Evolutionary conservation across 2,113 vertebrate species (phyloP).

Genomic region (Chaetodon auriga): DNA sequence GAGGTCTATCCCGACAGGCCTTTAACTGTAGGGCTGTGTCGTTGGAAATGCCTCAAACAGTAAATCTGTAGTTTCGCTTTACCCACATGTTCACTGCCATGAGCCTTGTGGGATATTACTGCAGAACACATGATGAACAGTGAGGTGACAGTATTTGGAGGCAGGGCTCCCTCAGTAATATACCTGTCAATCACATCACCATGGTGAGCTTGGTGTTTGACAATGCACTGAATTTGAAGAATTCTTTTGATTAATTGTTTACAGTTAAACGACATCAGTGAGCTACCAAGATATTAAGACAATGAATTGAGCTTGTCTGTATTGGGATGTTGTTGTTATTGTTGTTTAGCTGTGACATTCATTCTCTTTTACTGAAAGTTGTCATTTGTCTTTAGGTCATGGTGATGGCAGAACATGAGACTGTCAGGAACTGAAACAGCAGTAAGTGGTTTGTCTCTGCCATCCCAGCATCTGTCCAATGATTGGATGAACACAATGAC

Average conservation of each 20-base stretch:
- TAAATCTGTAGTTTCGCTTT: slow-evolving; percentile 86
- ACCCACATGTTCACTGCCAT: slow-evolving; percentile 80
- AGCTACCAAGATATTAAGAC: too few species aligned
- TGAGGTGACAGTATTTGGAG: too few species aligned
- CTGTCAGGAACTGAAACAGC: background rate
- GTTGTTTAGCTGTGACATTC: too few species aligned
- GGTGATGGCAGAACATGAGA: background rate
- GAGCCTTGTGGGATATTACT: slow-evolving; percentile 85
- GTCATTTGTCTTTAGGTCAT: background rate
- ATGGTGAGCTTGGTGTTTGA: too few species aligned
- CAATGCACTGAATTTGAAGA: too few species aligned
- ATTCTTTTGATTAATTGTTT: too few species aligned
- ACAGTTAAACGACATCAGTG: too few species aligned
- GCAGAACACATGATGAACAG: slow-evolving; percentile 79
- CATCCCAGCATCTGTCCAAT: background rate
- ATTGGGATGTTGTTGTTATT: too few species aligned
- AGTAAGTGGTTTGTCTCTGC: background rate
- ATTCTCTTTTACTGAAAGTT: background rate
- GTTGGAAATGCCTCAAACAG: slow-evolving; percentile 94
- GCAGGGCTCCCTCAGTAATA: too few species aligned
- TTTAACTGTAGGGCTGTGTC: slow-evolving; percentile 82
- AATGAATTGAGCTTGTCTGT: too few species aligned
- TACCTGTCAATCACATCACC: too few species aligned
- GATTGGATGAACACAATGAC: background rate
- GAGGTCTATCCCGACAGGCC: slow-evolving; percentile 92